Evolutionary conservation across 2,113 vertebrate species (phyloP).

Genomic region (Nicator chloris): DNA sequence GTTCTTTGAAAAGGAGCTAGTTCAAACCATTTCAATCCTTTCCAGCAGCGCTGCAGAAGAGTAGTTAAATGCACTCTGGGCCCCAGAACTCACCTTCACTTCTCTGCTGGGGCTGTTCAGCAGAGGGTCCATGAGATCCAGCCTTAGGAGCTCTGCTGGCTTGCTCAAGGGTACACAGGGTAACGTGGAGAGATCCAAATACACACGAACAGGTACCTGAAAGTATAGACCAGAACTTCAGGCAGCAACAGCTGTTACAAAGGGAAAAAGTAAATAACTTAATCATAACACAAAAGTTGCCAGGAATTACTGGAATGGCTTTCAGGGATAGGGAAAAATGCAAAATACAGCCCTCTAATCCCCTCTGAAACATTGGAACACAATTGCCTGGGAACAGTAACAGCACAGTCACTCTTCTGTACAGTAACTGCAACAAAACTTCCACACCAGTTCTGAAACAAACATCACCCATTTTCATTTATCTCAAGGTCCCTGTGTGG

Average conservation of each 20-base stretch:
- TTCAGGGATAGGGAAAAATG: neutral
- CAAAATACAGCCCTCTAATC: neutral
- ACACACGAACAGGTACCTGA: slow-evolving; percentile 92
- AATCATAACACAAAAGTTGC: neutral
- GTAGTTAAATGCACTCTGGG: neutral
- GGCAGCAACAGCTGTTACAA: neutral
- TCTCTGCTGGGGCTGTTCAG: slow-evolving; percentile 81
- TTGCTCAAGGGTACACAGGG: slow-evolving; percentile 84
- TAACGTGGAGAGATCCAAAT: slow-evolving; percentile 89
- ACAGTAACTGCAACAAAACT: neutral
- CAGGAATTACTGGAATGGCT: neutral
- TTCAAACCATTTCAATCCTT: neutral
- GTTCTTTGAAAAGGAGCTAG: neutral
- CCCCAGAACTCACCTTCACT: slow-evolving; percentile 79
- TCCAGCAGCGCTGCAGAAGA: neutral
- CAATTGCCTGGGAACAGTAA: neutral
- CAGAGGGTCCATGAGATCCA: slow-evolving; percentile 88
- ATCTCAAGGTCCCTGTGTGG: neutral
- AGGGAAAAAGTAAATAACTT: neutral
- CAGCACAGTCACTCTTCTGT: neutral
- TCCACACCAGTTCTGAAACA: neutral
- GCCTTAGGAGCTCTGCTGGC: slow-evolving; percentile 84
- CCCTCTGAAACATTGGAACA: neutral
- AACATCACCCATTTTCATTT: neutral
- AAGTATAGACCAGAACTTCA: neutral